Base-by-base conservation (phyloP, 2,888 invertebrate genomes). In the Meandrusa payeni region DNA sequence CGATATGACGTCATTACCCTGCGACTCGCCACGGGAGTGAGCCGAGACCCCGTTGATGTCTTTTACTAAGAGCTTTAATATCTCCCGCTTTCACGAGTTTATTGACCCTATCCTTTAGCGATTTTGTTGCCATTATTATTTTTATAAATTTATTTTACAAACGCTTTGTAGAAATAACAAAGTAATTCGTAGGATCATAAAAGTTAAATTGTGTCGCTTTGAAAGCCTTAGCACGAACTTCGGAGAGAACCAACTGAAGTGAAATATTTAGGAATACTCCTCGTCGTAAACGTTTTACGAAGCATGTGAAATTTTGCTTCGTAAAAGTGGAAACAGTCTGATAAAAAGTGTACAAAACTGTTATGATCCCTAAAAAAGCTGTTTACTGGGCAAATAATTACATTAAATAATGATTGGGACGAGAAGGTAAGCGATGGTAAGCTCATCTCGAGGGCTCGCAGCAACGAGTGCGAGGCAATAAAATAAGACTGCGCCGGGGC, bases 331-430 rank as follows among this genome's bases (percentile, higher is more conserved):
- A 59, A 52, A 54, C 59, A 51, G 55, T 46, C 51, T 52, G 49
- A 71, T 73, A 76, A 76, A 77, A 73, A 74, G 57, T 59, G 56
- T 65, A 64, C 60, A 59, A 72, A 70, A 79, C 75, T 66, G 75
- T 77, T 73, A 74, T 69, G 65, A 67, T 74, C 62, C 63, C 64
- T 69, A 76, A 82, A 76, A 79, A 75, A 73, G 60, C 57, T 67
- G 69, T 75, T 73, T 75, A 70, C 68, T 55, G 63, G 65, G 66
- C 65, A 78, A 83, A 82, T 83, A 83, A 85, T 86, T 83, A 82
- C 77, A 77, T 79, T 70, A 78, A 82, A 79, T 81, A 85, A 81
- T 80, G 76, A 80, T 76, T 70, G 72, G 73, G 73, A 69, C 72
- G 74, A 77, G 76, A 76, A 69, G 55, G 59, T 65, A 62, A 63